These are phyloP conservation scores for Bubalus kerabau DNA, from an alignment of 2,113 vertebrate genomes.

Conservation along the genomic window DNA sequence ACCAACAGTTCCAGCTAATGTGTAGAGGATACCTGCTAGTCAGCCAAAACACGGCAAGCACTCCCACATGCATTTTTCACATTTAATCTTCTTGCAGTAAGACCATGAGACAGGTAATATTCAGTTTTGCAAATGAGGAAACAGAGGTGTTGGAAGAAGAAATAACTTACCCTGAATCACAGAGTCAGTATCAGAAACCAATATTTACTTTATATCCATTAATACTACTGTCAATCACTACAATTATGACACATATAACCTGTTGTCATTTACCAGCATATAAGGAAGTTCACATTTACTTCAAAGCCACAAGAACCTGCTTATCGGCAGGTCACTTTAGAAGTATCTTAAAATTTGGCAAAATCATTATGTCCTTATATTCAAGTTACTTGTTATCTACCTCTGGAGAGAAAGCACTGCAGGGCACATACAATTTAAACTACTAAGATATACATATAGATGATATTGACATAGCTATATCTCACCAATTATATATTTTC, in stretches of 20 bases:
- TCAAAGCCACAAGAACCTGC: not conserved
- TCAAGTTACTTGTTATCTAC: not conserved
- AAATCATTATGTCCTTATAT: not conserved
- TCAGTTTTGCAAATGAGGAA: not conserved
- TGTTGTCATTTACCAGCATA: not conserved
- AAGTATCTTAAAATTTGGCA: not conserved
- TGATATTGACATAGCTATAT: not conserved
- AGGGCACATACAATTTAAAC: not conserved
- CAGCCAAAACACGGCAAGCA: not conserved
- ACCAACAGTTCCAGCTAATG: not conserved
- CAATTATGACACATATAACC: not conserved
- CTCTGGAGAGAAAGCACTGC: not conserved
- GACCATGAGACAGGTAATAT: not conserved
- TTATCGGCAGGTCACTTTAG: not conserved
- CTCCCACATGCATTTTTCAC: not conserved
- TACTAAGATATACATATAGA: not conserved
- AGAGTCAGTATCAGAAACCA: not conserved
- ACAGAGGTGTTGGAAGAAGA: not conserved
- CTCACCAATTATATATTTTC: not conserved
- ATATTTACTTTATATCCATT: not conserved
- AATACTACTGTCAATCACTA: not conserved
- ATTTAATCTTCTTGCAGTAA: not conserved
- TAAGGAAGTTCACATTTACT: not conserved
- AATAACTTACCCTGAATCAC: not conserved
- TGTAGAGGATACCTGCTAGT: not conserved